A percentile compares a stretch with the other conserved stretches of the same genome.
Evolutionary conservation across 2,888 invertebrate species (phyloP).

Genomic region (Cinara cedri): DNA sequence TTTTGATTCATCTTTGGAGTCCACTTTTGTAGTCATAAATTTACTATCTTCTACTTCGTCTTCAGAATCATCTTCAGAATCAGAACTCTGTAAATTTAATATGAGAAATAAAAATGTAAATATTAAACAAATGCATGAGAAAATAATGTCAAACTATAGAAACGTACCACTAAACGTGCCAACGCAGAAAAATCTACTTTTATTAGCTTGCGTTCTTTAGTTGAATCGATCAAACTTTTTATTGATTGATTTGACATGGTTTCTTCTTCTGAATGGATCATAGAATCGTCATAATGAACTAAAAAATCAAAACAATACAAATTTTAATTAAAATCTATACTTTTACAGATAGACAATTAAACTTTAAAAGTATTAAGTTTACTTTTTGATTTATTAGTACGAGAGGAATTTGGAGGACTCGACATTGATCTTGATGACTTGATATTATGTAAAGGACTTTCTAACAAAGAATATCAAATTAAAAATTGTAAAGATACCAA

Average conservation of each 20-base stretch:
- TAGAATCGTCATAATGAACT: conserved; percentile 54
- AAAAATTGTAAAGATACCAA: background rate
- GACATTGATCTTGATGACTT: conserved; percentile 50
- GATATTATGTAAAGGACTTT: conserved; percentile 32
- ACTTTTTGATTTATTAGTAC: conserved; percentile 53
- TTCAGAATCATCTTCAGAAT: conserved; percentile 58
- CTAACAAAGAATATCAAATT: conserved; percentile 26
- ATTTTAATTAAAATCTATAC: too few relatives aligned
- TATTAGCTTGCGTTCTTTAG: conserved; percentile 50
- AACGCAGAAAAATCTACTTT: conserved; percentile 58
- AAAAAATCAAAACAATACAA: background rate
- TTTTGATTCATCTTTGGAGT: conserved; percentile 25
- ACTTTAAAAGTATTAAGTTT: conserved; percentile 6
- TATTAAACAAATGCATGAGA: background rate
- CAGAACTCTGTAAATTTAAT: conserved; percentile 55
- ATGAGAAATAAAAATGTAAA: background rate
- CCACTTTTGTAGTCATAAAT: conserved; percentile 8
- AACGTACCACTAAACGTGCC: conserved; percentile 56
- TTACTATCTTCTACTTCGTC: conserved; percentile 54
- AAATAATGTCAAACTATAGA: conserved; percentile 36
- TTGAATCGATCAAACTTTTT: conserved; percentile 43
- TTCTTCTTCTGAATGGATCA: conserved; percentile 43
- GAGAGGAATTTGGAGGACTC: conserved; percentile 46
- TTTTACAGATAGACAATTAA: background rate
- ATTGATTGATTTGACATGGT: conserved; percentile 27